phyloP scores from a whole-genome alignment of 2,888 invertebrate genomes.

The Rhingia campestris region DNA sequence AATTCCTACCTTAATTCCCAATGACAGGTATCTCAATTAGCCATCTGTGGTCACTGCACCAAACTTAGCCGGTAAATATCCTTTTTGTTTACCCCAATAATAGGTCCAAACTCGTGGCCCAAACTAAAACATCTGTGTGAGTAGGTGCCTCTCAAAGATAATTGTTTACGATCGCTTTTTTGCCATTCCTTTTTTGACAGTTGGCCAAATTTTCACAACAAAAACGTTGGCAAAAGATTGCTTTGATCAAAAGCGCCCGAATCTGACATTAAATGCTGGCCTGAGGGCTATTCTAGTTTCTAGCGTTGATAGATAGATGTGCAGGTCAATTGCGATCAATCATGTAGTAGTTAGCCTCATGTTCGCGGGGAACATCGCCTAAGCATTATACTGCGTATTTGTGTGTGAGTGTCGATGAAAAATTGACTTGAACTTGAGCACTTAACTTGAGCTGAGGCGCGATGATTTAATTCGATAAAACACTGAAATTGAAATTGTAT shows the following conservation, averaged over 20 bases:
- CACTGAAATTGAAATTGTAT: not conserved
- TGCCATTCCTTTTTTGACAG: slow-evolving; percentile 45
- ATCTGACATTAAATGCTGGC: slow-evolving; percentile 19
- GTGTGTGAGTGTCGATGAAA: not conserved
- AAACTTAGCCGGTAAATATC: not conserved
- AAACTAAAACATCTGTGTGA: slow-evolving; percentile 31
- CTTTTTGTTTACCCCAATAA: slow-evolving; percentile 27
- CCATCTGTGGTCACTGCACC: slow-evolving; percentile 58
- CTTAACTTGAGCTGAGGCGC: not conserved
- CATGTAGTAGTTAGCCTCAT: not conserved
- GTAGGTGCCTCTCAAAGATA: not conserved
- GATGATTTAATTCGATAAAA: slow-evolving; percentile 55
- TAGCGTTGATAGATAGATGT: too few relatives aligned
- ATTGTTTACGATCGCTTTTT: slow-evolving; percentile 30
- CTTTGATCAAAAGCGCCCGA: slow-evolving; percentile 10
- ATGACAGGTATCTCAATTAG: slow-evolving; percentile 59
- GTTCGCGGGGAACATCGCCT: not conserved
- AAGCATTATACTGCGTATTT: not conserved
- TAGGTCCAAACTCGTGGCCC: not conserved
- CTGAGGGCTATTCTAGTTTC: too few relatives aligned
- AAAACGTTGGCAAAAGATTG: slow-evolving; percentile 29
- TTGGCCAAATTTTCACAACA: slow-evolving; percentile 45
- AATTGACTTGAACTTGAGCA: slow-evolving; percentile 21
- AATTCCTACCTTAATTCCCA: slow-evolving; percentile 12
- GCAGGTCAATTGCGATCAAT: slow-evolving; percentile 68